Evolutionary conservation across 2,797 vertebrate species (phyloP).

Genomic region (Sibirionetta formosa): DNA sequence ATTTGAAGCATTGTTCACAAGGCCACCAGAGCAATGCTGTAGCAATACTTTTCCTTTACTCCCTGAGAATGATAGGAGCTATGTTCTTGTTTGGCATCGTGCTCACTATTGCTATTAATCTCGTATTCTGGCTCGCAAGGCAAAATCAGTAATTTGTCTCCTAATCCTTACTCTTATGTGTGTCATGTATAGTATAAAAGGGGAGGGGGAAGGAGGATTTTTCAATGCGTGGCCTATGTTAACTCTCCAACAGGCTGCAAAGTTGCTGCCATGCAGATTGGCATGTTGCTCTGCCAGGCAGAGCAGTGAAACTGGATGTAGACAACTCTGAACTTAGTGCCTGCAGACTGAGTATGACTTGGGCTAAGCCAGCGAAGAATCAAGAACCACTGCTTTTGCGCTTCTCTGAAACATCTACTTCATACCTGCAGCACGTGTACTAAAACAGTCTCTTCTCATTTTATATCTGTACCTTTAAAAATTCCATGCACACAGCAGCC

Average conservation of each 20-base stretch:
- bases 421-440: neutral
- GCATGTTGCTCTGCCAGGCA: neutral
- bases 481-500: neutral
- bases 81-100: constrained; percentile 8
- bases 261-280: neutral
- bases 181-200: neutral
- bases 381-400: neutral
- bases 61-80: neutral
- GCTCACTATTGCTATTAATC: neutral
- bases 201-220: neutral
- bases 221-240: neutral
- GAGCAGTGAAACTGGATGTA: neutral
- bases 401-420: neutral
- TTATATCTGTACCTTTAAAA: neutral
- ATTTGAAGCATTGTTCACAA: constrained; percentile 6
- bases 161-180: neutral
- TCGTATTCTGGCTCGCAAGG: neutral
- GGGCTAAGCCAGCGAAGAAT: neutral
- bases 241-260: neutral
- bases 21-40: constrained; percentile 7
- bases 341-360: neutral
- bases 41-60: neutral
- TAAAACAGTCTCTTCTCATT: neutral
- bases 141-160: constrained; percentile 26
- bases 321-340: neutral